Conservation (phyloP, 2,888 invertebrate genomes). For the Apotomis betuletana region DNA sequence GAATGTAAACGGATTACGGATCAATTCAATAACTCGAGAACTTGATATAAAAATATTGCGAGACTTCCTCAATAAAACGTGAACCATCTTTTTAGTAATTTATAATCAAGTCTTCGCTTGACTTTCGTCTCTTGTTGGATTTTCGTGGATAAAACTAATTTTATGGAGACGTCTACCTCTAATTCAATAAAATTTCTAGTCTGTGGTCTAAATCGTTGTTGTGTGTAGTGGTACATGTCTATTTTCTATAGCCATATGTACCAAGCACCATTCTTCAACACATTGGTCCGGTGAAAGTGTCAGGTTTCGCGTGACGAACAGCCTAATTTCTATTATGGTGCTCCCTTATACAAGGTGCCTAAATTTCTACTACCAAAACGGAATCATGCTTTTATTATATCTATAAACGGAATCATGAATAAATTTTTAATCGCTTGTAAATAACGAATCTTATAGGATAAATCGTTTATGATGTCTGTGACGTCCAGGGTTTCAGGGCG, state of each 20-base stretch:
- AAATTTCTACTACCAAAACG: not conserved
- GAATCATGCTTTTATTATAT: conserved; percentile 6
- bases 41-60: conserved; percentile 34
- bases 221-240: not conserved
- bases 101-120: conserved; percentile 1
- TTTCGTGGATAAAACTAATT: not conserved
- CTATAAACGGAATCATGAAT: too few species aligned
- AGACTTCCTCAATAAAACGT: conserved; percentile 37
- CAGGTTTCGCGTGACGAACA: conserved; percentile 48
- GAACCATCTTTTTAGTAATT: conserved; percentile 14
- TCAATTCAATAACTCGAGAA: conserved; percentile 38
- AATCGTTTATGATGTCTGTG: too few species aligned
- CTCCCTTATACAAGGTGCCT: not conserved
- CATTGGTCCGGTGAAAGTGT: conserved; percentile 55
- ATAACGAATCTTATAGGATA: too few species aligned
- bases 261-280: conserved; percentile 42
- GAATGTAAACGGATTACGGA: conserved; percentile 35
- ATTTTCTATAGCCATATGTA: conserved; percentile 42
- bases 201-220: not conserved
- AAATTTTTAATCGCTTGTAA: too few species aligned
- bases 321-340: conserved; percentile 46
- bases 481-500: too few species aligned
- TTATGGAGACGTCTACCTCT: not conserved
- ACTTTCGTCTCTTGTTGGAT: not conserved
- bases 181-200: not conserved